Percentiles rank a stretch among this genome's conserved stretches.
Conservation (phyloP, 2,888 invertebrate genomes). For the Philhelius pedissequus region DNA sequence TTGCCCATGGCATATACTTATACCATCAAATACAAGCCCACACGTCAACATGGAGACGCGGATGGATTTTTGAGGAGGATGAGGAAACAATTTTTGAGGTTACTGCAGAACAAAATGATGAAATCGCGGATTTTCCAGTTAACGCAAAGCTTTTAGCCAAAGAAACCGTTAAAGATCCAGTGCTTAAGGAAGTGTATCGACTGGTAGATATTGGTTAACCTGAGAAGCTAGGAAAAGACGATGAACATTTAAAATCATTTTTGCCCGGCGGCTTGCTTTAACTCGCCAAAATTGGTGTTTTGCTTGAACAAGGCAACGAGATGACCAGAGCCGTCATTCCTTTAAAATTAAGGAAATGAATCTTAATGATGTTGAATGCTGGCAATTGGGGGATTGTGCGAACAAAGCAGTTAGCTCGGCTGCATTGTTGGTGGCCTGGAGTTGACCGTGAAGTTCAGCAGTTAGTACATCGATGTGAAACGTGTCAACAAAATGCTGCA, state of each 20-base stretch:
- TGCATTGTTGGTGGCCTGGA: background rate
- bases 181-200: background rate
- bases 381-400: slow-evolving; percentile 5
- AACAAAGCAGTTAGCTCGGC: background rate
- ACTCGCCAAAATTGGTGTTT: slow-evolving; percentile 1
- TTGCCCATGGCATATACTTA: background rate
- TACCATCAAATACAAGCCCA: background rate
- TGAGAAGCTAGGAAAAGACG: background rate
- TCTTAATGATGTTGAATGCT: background rate
- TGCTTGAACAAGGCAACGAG: background rate
- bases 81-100: background rate
- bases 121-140: background rate
- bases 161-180: slow-evolving; percentile 9
- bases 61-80: slow-evolving; percentile 17
- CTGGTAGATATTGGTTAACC: slow-evolving; percentile 18
- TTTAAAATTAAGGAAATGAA: background rate
- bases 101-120: background rate
- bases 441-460: background rate
- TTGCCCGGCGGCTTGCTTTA: background rate
- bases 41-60: background rate
- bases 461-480: background rate
- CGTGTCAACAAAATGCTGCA: background rate
- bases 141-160: slow-evolving; percentile 1
- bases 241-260: slow-evolving; percentile 1
- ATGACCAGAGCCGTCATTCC: slow-evolving; percentile 14